Conservation (phyloP, 2,113 vertebrate species). For the Sclerurus mexicanus region DNA sequence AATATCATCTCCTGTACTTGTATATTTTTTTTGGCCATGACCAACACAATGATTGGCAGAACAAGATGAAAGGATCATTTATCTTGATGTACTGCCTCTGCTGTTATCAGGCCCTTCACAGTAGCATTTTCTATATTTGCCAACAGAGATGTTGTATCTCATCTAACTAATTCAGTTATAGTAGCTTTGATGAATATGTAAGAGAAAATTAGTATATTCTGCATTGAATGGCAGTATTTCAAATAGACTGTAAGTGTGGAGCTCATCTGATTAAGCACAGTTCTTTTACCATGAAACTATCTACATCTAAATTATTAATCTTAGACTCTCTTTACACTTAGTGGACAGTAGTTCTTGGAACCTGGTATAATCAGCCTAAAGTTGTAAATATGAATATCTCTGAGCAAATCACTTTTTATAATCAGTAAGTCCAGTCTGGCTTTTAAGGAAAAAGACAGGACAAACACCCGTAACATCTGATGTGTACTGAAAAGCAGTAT, state of each 20-base stretch:
- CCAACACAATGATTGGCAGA: neutral
- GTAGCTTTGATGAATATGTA: neutral
- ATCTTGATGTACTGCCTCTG: neutral
- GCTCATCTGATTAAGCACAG: neutral
- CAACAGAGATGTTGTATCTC: neutral
- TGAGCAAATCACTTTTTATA: neutral
- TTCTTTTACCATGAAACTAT: neutral
- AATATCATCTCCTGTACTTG: neutral
- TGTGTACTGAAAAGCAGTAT: neutral
- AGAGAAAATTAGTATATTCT: slow-evolving; percentile 6
- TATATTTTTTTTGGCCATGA: neutral
- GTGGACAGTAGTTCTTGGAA: neutral
- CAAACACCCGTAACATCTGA: neutral
- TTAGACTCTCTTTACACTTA: neutral
- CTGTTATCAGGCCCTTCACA: neutral
- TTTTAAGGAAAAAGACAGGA: neutral
- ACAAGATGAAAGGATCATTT: neutral
- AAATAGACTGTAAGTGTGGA: neutral
- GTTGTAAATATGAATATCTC: neutral
- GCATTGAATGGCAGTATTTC: neutral
- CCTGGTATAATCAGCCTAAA: neutral
- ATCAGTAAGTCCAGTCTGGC: neutral
- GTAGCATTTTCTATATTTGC: neutral
- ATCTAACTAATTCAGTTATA: neutral
- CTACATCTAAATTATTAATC: neutral